Base-by-base conservation (phyloP, 2,797 vertebrate species). In the Siniperca undulata region DNA sequence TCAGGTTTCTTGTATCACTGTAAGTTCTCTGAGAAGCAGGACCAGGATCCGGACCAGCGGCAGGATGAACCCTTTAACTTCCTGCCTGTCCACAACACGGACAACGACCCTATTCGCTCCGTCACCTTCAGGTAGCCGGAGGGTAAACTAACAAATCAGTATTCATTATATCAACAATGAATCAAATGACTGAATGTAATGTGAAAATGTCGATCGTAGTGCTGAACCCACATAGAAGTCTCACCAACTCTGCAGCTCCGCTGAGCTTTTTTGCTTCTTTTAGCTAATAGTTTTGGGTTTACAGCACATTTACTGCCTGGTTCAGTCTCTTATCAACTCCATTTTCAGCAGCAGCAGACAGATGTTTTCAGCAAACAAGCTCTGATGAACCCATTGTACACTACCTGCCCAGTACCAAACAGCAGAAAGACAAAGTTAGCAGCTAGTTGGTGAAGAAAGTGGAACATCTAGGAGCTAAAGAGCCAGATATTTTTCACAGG, bases 1-100 rank as follows among this genome's bases (percentile, higher is more conserved):
- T 93, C 97, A 7, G 98, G 98, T 22, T 98, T 95, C 86, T 90
- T 99, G 16, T 99, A 98, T 86, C 98, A 98, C 53, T 99, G 98
- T 70, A 89, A 93, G 61, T 99, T 99, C 90, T 95, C 96, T 14
- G 84, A 95, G 84, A 4, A 90, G n/a, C 94, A 92, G 84, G 92
- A 91, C 0, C 75, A 66, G 76, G 89, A 97, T 64, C 92, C 93
- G 1, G 80, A 87, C 68, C 73, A 91, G 27, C 94, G 80, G 30
- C 91, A 91, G 87, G 96, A 99, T 62, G 96, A 98, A 78, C 97
- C 98, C 2, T 97, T 97, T 85, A 93, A 93, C 87, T 96, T 95
- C 78, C 89, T 96, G 77, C 86, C 91, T 38, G 17, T 98, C 44
- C 76, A 94, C 22, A 70, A 92, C 20, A 77, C 96, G 0, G 95